phyloP scores from a whole-genome alignment of 2,888 invertebrate genomes.

The Disparrhopalites patrizii region DNA sequence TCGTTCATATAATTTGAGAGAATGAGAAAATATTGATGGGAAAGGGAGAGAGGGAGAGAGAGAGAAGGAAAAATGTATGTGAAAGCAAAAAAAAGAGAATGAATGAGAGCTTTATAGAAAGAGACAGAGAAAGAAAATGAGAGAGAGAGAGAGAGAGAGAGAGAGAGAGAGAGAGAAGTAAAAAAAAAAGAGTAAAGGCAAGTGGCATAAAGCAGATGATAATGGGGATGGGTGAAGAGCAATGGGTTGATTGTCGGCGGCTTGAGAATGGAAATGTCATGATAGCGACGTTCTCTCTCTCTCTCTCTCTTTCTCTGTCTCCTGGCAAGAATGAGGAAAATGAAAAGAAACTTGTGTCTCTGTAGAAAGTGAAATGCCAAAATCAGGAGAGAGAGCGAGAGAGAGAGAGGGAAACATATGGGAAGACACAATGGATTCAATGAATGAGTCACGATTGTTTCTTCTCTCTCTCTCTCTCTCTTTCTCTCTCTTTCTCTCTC shows the following conservation, averaged over 20 bases:
- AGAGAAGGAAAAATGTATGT: too few relatives aligned
- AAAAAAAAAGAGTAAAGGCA: not conserved
- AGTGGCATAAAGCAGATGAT: conserved; percentile 10
- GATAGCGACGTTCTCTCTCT: conserved; percentile 24
- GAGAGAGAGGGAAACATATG: not conserved
- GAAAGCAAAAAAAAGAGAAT: not conserved
- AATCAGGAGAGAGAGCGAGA: conserved; percentile 6
- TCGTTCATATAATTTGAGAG: too few relatives aligned
- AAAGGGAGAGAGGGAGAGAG: too few relatives aligned
- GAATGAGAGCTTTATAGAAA: not conserved
- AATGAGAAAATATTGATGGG: conserved; percentile 7
- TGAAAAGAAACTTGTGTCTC: conserved; percentile 24
- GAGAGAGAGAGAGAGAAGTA: conserved; percentile 1
- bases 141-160: not conserved
- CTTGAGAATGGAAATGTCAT: conserved; percentile 25
- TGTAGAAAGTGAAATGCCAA: conserved; percentile 25
- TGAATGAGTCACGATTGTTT: conserved; percentile 24
- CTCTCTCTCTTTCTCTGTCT: too few relatives aligned
- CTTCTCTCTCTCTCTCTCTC: conserved; percentile 26
- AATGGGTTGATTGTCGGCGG: conserved; percentile 12
- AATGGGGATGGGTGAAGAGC: conserved; percentile 8
- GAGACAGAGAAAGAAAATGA: not conserved
- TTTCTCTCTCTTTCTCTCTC: not conserved
- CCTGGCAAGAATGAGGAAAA: conserved; percentile 14
- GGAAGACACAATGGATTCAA: not conserved